These are phyloP conservation scores for Cheiracanthium punctorium DNA, from an alignment of 2,888 invertebrate species.

Conservation along the genomic window DNA sequence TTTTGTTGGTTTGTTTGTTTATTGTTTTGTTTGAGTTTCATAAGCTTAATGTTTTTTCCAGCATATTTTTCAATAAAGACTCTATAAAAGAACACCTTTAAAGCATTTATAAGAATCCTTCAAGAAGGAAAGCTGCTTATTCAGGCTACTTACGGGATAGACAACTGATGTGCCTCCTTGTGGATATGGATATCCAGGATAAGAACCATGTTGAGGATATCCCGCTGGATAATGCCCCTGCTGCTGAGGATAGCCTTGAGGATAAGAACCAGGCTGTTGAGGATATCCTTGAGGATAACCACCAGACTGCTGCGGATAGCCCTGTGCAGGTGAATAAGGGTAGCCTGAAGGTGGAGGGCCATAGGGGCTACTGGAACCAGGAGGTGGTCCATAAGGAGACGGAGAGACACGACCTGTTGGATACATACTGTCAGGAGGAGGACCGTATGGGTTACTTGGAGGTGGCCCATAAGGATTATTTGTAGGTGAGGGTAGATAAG, in stretches of 20 bases:
- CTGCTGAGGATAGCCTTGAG: constrained; percentile 30
- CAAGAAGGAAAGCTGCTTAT: background rate
- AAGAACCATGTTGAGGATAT: constrained; percentile 12
- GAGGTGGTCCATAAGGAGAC: constrained; percentile 7
- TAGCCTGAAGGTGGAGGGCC: constrained; percentile 38
- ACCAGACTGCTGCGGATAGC: constrained; percentile 49
- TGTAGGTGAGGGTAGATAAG: constrained; percentile 33
- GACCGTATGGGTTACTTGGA: constrained; percentile 34
- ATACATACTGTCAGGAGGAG: constrained; percentile 31
- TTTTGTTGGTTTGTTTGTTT: too few relatives aligned
- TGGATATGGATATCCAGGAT: constrained; percentile 55
- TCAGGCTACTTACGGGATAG: constrained; percentile 69
- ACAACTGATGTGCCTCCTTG: constrained; percentile 57
- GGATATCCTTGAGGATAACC: constrained; percentile 35
- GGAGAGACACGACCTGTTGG: constrained; percentile 4
- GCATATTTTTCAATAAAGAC: too few relatives aligned
- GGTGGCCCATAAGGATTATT: constrained; percentile 49
- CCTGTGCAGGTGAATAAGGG: constrained; percentile 28
- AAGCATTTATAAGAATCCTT: background rate
- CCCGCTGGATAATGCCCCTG: constrained; percentile 34
- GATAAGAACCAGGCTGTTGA: constrained; percentile 8
- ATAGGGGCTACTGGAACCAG: background rate
- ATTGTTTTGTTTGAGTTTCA: too few relatives aligned
- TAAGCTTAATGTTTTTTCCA: too few relatives aligned
- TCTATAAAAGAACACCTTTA: background rate